Conservation (phyloP, 2,797 vertebrate genomes). For the Acanthurus lineatus region DNA sequence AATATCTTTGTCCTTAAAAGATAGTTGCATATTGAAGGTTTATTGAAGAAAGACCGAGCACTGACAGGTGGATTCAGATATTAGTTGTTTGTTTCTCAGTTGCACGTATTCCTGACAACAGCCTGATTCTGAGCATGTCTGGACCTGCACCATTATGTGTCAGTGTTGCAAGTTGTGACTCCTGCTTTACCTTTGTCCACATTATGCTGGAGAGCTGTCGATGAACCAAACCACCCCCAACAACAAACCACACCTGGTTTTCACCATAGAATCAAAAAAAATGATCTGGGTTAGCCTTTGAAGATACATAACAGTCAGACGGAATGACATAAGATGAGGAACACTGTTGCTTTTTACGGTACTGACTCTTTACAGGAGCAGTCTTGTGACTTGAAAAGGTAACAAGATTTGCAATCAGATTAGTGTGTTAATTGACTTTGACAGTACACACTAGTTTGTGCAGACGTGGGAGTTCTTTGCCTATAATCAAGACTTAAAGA, state of each 20-base stretch:
- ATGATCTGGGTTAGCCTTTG: not conserved
- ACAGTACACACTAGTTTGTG: constrained; percentile 8
- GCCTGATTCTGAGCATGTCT: too few relatives aligned
- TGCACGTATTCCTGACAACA: too few relatives aligned
- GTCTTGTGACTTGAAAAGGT: constrained; percentile 10
- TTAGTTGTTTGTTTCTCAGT: too few relatives aligned
- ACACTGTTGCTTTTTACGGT: not conserved
- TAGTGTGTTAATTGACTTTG: constrained; percentile 29
- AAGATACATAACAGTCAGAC: not conserved
- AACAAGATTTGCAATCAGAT: constrained; percentile 41
- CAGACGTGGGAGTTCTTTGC: not conserved
- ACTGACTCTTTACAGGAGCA: not conserved
- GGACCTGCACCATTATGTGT: not conserved
- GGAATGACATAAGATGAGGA: not conserved
- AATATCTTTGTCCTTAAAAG: too few relatives aligned
- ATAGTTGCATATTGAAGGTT: too few relatives aligned
- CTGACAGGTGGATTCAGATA: too few relatives aligned
- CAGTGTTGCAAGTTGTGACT: constrained; percentile 7
- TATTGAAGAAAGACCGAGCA: too few relatives aligned
- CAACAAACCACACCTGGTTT: constrained; percentile 2
- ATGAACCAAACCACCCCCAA: constrained; percentile 4
- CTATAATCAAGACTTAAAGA: not conserved
- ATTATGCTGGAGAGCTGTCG: not conserved
- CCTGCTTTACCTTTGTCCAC: not conserved
- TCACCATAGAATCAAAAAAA: not conserved